These are phyloP conservation scores for Sinelater perroti DNA, from an alignment of 2,888 invertebrate species.

Conservation along the genomic window DNA sequence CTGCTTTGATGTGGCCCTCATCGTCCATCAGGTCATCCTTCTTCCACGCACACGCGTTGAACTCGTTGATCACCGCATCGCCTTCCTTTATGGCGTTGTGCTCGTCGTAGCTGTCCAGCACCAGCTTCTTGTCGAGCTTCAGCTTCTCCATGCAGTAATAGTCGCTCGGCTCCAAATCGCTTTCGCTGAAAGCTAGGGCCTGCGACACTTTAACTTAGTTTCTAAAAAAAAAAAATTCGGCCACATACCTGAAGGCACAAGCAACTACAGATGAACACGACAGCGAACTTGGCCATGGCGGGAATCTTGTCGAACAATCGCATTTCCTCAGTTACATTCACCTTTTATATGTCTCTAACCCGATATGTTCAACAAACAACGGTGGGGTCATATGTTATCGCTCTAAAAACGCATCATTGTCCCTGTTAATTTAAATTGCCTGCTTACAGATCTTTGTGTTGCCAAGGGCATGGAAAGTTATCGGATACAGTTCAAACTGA, in stretches of 20 bases:
- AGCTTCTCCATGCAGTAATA: slow-evolving; percentile 18
- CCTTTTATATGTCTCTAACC: too few relatives aligned
- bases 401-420: too few relatives aligned
- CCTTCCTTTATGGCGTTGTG: slow-evolving; percentile 20
- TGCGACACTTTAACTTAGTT: neutral
- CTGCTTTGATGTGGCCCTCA: slow-evolving; percentile 13
- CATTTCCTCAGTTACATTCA: too few relatives aligned
- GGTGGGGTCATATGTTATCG: too few relatives aligned
- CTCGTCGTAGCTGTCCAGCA: slow-evolving; percentile 15
- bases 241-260: neutral
- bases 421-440: too few relatives aligned
- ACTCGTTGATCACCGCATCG: slow-evolving; percentile 13
- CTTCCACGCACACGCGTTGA: slow-evolving; percentile 27
- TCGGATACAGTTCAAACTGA: too few relatives aligned
- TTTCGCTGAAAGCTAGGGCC: slow-evolving; percentile 4
- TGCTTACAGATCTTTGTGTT: too few relatives aligned
- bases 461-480: too few relatives aligned
- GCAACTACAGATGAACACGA: neutral
- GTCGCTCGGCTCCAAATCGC: slow-evolving; percentile 22
- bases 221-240: neutral
- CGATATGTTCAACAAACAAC: too few relatives aligned
- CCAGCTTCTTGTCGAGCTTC: slow-evolving; percentile 2
- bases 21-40: slow-evolving; percentile 20
- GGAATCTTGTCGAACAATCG: too few relatives aligned
- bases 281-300: neutral